Conservation (phyloP, 2,888 invertebrate genomes). For the Cephus spinipes region DNA sequence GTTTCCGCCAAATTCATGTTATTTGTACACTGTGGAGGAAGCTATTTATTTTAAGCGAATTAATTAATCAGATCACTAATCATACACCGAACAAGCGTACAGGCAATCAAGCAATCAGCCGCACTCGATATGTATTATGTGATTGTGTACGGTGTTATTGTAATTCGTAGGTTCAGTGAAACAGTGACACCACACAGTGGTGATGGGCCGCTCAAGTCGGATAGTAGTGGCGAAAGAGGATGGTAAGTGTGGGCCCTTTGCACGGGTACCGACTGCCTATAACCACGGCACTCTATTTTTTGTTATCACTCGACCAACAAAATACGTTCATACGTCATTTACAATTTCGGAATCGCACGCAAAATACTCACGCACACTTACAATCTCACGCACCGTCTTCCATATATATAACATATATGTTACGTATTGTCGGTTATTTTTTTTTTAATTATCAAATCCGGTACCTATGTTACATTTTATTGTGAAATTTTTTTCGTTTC, state of each 20-base stretch:
- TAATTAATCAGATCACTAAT: neutral
- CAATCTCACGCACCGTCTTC: neutral
- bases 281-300: slow-evolving; percentile 32
- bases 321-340: neutral
- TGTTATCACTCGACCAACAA: slow-evolving; percentile 12
- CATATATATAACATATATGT: neutral
- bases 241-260: slow-evolving; percentile 60
- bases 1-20: neutral
- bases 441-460: neutral
- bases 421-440: neutral
- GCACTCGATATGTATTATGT: slow-evolving; percentile 33
- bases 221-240: slow-evolving; percentile 64
- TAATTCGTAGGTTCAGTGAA: slow-evolving; percentile 67
- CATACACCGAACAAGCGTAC: neutral
- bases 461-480: neutral
- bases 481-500: neutral
- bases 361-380: neutral
- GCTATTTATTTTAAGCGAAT: neutral
- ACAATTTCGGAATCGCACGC: neutral
- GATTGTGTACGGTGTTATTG: slow-evolving; percentile 56
- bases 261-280: slow-evolving; percentile 47
- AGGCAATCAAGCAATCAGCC: neutral
- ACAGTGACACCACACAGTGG: slow-evolving; percentile 65
- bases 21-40: neutral
- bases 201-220: slow-evolving; percentile 62